A percentile compares a stretch with the other conserved stretches of the same genome.
phyloP scores from a whole-genome alignment of 92 coral and sea anemone genomes.

The Actinostola sp. region DNA sequence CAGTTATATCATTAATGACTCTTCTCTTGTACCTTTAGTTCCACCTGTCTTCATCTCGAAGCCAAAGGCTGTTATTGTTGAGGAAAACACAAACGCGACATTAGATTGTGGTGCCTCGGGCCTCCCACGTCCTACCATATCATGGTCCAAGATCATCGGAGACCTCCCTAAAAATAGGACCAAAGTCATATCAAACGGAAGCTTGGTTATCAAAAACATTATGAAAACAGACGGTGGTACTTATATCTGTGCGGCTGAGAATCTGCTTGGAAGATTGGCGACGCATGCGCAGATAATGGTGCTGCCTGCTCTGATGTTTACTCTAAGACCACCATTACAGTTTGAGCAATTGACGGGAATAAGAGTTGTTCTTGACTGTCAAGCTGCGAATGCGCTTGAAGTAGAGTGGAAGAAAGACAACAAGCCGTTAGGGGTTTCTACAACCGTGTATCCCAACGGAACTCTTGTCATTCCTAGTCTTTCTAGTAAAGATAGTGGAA shows the following conservation, averaged over 20 bases:
- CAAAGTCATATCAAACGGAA: conserved; percentile 7
- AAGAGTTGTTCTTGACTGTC: conserved; percentile 12
- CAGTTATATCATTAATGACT: neutral
- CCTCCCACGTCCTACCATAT: conserved; percentile 22
- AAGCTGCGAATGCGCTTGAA: conserved; percentile 28
- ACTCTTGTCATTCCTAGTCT: conserved; percentile 20
- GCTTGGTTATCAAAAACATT: neutral
- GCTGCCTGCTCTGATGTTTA: conserved; percentile 10
- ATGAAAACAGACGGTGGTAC: conserved; percentile 14
- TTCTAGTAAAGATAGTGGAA: conserved; percentile 5
- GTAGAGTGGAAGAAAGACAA: conserved; percentile 30
- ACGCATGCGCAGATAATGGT: conserved; percentile 15
- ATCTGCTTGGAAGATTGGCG: conserved; percentile 15
- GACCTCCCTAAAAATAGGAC: neutral
- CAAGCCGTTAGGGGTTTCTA: conserved; percentile 4
- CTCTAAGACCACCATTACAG: conserved; percentile 11
- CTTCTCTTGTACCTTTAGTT: neutral
- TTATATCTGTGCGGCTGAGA: conserved; percentile 15
- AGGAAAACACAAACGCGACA: conserved; percentile 24
- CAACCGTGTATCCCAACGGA: conserved; percentile 24
- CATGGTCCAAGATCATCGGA: conserved; percentile 27
- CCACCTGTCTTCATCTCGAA: conserved; percentile 6
- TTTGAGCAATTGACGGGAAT: neutral
- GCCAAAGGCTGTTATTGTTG: conserved; percentile 16
- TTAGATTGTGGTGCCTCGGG: conserved; percentile 30